These are phyloP conservation scores for Enteromius treurensis DNA, from an alignment of 2,797 vertebrate genomes.

Conservation along the genomic window DNA sequence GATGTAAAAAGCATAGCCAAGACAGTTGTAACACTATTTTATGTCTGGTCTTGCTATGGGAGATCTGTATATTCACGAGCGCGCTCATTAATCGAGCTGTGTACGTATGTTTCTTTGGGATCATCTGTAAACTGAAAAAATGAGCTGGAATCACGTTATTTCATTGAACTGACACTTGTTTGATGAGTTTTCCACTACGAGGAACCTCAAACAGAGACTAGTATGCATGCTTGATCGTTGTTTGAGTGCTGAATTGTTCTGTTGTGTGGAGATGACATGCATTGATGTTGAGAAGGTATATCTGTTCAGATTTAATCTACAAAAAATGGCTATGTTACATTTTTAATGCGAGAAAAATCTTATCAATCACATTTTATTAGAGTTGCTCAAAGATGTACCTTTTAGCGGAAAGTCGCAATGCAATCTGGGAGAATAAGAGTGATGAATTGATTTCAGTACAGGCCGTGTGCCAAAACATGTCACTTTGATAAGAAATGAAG, in stretches of 20 bases:
- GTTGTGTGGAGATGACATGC: not conserved
- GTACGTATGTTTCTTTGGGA: not conserved
- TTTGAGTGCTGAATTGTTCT: not conserved
- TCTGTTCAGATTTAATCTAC: not conserved
- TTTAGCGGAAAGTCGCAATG: not conserved
- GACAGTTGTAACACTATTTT: conserved; percentile 26
- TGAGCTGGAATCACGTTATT: not conserved
- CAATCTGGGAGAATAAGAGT: not conserved
- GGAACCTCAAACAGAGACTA: not conserved
- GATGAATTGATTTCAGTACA: not conserved
- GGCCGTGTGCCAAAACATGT: conserved; percentile 21
- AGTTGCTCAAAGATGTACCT: not conserved
- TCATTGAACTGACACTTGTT: not conserved
- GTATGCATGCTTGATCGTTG: conserved; percentile 1
- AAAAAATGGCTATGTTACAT: not conserved
- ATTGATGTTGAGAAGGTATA: not conserved
- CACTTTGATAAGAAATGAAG: not conserved
- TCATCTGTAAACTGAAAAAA: not conserved
- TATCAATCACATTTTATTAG: not conserved
- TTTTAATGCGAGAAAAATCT: not conserved
- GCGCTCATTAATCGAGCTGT: not conserved
- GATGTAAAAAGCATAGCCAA: conserved; percentile 47
- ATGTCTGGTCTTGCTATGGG: not conserved
- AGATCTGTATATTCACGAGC: not conserved
- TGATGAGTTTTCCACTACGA: not conserved